A percentile compares a stretch with the other conserved stretches of the same genome.
phyloP scores from a whole-genome alignment of 2,888 invertebrate species.

The Plagodis dolabraria region DNA sequence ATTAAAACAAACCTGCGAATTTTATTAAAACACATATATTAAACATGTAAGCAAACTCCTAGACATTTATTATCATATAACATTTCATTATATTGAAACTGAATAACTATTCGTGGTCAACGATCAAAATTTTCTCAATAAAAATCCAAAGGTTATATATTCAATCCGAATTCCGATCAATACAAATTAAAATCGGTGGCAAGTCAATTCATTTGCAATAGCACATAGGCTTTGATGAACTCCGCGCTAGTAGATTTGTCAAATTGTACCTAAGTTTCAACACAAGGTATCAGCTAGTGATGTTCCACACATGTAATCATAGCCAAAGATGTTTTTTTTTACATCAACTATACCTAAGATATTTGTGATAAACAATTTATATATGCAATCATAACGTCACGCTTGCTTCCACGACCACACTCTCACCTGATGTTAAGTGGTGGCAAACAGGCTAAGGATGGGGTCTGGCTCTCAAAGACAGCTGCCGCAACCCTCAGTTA shows the following conservation, averaged over 20 bases:
- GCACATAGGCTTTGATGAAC: conserved; percentile 41
- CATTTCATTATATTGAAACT: not conserved
- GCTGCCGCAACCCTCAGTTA: too few relatives aligned
- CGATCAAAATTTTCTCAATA: conserved; percentile 3
- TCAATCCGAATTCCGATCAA: conserved; percentile 27
- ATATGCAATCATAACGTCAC: too few relatives aligned
- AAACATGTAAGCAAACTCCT: too few relatives aligned
- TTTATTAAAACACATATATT: too few relatives aligned
- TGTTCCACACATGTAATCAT: not conserved
- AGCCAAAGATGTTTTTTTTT: too few relatives aligned
- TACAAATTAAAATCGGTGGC: conserved; percentile 35
- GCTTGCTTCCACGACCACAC: too few relatives aligned
- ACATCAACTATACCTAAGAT: too few relatives aligned
- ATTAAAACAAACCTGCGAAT: too few relatives aligned
- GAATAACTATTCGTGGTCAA: not conserved
- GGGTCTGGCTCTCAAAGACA: too few relatives aligned
- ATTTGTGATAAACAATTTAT: too few relatives aligned
- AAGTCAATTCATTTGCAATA: conserved; percentile 20
- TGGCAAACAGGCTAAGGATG: too few relatives aligned
- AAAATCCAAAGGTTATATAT: conserved; percentile 27
- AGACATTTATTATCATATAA: not conserved
- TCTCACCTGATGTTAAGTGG: too few relatives aligned
- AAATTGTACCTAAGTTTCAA: conserved; percentile 45
- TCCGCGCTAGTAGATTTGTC: conserved; percentile 47
- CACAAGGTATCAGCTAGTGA: conserved; percentile 43